Evolutionary conservation across 2,888 invertebrate genomes (phyloP).

Genomic region (Candidula unifasciata): DNA sequence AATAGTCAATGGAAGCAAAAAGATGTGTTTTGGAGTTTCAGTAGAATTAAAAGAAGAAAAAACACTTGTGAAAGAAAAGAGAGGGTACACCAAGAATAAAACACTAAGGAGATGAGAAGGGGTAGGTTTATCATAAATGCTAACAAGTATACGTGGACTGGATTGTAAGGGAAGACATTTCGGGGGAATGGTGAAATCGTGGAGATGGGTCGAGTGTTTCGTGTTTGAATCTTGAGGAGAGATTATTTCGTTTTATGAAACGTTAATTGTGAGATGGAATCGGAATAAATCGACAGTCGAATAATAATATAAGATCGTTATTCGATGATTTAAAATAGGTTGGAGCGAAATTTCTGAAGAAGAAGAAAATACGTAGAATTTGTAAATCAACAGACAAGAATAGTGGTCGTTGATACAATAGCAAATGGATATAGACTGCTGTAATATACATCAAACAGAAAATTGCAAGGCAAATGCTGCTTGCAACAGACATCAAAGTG

Average conservation of each 20-base stretch:
- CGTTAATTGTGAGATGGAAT: not conserved
- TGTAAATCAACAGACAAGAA: too few species aligned
- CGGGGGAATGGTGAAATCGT: not conserved
- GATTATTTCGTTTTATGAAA: not conserved
- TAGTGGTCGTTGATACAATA: too few species aligned
- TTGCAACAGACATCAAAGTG: too few species aligned
- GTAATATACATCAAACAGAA: too few species aligned
- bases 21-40: slow-evolving; percentile 40
- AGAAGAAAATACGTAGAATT: too few species aligned
- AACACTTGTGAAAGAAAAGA: not conserved
- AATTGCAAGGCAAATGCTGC: too few species aligned
- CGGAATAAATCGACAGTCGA: not conserved
- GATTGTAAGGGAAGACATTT: not conserved
- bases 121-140: not conserved
- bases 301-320: too few species aligned
- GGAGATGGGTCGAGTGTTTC: not conserved
- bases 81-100: not conserved
- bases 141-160: not conserved
- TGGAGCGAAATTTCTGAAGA: too few species aligned
- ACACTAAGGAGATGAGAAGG: not conserved
- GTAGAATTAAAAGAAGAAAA: not conserved
- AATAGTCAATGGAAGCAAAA: slow-evolving; percentile 26
- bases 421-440: too few species aligned
- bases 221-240: not conserved
- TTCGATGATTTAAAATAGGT: too few species aligned